Conservation (phyloP, 2,888 invertebrate species). For the Lycophotia porphyrea region DNA sequence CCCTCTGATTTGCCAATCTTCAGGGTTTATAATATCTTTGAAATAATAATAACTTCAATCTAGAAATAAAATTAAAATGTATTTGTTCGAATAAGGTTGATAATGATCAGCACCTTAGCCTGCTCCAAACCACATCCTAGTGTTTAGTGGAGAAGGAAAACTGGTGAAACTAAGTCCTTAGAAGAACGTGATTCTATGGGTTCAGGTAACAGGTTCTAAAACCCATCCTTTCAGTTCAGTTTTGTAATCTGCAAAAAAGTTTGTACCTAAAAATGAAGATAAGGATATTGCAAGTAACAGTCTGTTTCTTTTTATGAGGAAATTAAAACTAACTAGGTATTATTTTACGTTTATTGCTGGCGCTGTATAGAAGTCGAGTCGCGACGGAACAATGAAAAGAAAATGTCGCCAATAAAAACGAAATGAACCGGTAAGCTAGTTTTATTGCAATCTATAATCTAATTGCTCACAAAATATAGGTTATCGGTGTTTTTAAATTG, state of each 20-base stretch:
- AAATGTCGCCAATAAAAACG: conserved; percentile 54
- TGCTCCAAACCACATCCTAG: background rate
- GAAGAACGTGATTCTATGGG: background rate
- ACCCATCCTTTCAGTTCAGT: background rate
- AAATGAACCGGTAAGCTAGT: conserved; percentile 47
- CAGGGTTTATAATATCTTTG: background rate
- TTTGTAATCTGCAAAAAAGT: conserved; percentile 5
- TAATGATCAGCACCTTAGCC: background rate
- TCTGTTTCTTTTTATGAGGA: conserved; percentile 57
- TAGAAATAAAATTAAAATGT: too few relatives aligned
- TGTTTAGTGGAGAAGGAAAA: background rate
- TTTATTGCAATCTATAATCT: conserved; percentile 57
- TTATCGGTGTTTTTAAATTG: conserved; percentile 20
- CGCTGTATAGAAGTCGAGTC: conserved; percentile 50
- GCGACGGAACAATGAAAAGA: conserved; percentile 58
- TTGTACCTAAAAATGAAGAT: conserved; percentile 18
- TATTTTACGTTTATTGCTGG: conserved; percentile 63
- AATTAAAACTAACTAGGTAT: conserved; percentile 62
- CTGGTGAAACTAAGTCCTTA: background rate
- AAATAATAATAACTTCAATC: background rate
- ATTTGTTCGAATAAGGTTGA: background rate
- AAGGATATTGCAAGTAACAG: conserved; percentile 47
- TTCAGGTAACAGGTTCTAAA: background rate
- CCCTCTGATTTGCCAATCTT: background rate
- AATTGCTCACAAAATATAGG: conserved; percentile 30